phyloP scores from a whole-genome alignment of 2,113 vertebrate genomes.

The Pongo abelii region DNA sequence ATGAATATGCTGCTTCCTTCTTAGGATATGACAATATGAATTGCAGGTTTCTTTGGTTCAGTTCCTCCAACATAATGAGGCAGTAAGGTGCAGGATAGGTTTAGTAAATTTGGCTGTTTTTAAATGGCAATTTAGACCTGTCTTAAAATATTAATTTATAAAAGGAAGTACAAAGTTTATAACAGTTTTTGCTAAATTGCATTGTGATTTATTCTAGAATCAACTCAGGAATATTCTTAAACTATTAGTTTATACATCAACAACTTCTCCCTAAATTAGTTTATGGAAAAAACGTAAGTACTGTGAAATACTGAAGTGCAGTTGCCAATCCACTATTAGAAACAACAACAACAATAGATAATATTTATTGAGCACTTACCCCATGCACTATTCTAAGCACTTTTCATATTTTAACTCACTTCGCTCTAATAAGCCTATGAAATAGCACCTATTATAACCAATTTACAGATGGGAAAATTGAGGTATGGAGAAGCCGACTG shows the following conservation, averaged over 20 bases:
- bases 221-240: neutral
- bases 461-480: neutral
- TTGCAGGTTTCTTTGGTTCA: neutral
- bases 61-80: neutral
- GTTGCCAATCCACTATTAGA: neutral
- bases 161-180: neutral
- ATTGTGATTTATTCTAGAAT: neutral
- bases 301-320: neutral
- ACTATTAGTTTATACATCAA: neutral
- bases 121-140: neutral
- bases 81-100: neutral
- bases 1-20: neutral
- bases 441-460: neutral
- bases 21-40: neutral
- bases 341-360: neutral
- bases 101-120: neutral
- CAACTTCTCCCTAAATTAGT: neutral
- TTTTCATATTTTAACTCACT: slow-evolving; percentile 27
- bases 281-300: neutral
- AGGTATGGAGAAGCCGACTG: neutral
- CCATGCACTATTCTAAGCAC: neutral
- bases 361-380: neutral
- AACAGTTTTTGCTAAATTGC: neutral
- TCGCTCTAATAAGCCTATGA: neutral
- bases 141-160: neutral